Conservation (phyloP, 2,888 invertebrate species). For the Lepidonotus clava region DNA sequence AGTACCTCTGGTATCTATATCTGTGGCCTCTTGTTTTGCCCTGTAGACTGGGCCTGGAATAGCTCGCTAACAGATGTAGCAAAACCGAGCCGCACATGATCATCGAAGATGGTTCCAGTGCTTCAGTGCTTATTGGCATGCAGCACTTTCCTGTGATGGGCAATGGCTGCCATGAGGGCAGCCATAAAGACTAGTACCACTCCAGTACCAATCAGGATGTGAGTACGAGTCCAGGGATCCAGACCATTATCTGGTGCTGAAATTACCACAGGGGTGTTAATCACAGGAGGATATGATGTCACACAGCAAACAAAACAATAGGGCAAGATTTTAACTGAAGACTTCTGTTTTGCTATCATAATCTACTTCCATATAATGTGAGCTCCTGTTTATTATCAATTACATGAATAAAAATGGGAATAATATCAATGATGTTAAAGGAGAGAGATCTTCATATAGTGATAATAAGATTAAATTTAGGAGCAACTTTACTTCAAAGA, state of each 20-base stretch:
- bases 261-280: not conserved
- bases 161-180: not conserved
- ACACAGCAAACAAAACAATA: not conserved
- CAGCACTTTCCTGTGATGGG: not conserved
- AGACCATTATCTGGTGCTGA: not conserved
- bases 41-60: no score
- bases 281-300: not conserved
- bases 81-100: not conserved
- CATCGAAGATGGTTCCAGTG: not conserved
- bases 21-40: no score
- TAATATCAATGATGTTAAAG: no score
- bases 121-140: not conserved
- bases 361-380: no score
- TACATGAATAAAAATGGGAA: no score
- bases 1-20: no score
- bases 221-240: not conserved
- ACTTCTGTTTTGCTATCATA: no score
- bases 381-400: no score
- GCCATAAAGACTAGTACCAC: not conserved
- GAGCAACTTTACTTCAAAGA: no score
- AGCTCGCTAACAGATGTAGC: not conserved
- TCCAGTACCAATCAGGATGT: not conserved
- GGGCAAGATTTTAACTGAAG: no score
- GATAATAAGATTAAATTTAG: no score
- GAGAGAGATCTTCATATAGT: no score